These are phyloP conservation scores for Dasyornis broadbenti DNA, from an alignment of 2,113 vertebrate genomes.

Conservation along the genomic window DNA sequence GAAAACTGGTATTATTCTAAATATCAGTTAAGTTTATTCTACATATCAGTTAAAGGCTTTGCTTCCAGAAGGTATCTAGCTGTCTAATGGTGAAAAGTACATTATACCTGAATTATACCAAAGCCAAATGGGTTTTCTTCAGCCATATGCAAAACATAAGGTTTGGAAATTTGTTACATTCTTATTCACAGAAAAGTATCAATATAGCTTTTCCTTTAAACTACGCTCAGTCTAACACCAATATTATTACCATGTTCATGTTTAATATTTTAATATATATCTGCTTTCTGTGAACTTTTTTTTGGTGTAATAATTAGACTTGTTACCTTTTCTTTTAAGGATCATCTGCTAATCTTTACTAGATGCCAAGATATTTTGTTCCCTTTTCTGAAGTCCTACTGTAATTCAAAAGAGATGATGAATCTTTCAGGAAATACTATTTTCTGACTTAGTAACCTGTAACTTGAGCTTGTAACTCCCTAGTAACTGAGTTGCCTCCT, in stretches of 20 bases:
- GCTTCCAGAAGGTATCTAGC: not conserved
- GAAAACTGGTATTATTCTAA: not conserved
- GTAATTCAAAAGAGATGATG: not conserved
- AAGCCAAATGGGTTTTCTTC: not conserved
- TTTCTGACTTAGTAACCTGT: not conserved
- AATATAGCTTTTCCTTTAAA: not conserved
- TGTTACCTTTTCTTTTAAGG: not conserved
- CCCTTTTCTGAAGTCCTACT: not conserved
- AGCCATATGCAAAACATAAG: not conserved
- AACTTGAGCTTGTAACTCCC: not conserved
- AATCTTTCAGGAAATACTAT: not conserved
- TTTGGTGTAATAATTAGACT: not conserved
- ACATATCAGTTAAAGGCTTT: not conserved
- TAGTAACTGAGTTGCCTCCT: not conserved
- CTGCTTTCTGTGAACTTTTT: not conserved
- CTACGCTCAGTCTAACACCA: not conserved
- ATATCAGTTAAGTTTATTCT: not conserved
- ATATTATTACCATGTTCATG: not conserved
- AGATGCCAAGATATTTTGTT: not conserved
- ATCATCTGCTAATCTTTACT: not conserved
- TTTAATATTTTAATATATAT: not conserved
- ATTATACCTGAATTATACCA: not conserved
- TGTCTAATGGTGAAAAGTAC: not conserved
- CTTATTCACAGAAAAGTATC: not conserved
- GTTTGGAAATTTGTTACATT: not conserved